Evolutionary conservation across 2,113 vertebrate species (phyloP).

Genomic region (Martes martes): DNA sequence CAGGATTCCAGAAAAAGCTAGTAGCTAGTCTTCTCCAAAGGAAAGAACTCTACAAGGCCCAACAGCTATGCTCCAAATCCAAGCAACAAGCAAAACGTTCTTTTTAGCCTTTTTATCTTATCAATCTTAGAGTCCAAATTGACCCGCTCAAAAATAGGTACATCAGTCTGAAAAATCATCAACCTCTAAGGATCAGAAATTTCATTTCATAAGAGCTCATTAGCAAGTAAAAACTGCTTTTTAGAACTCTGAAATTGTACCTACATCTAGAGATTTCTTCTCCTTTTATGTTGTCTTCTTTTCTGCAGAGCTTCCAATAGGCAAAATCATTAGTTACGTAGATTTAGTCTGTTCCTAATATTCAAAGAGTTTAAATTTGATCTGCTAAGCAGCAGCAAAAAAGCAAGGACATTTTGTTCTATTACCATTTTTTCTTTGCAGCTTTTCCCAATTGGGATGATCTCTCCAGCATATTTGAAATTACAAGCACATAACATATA

Average conservation of each 20-base stretch:
- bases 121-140: not conserved
- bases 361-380: not conserved
- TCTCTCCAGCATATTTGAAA: not conserved
- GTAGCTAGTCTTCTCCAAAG: not conserved
- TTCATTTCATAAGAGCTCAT: slow-evolving; percentile 21
- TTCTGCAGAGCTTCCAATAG: not conserved
- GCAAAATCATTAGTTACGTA: not conserved
- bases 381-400: not conserved
- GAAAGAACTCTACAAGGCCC: not conserved
- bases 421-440: not conserved
- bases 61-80: not conserved
- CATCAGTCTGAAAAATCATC: not conserved
- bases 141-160: not conserved
- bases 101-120: not conserved
- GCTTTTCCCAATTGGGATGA: not conserved
- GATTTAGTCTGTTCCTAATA: not conserved
- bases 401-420: not conserved
- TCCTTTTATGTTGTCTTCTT: not conserved
- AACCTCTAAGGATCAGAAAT: not conserved
- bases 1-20: not conserved
- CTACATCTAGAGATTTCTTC: not conserved
- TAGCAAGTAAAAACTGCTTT: slow-evolving; percentile 27
- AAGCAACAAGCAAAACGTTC: not conserved
- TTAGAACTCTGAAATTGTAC: not conserved
- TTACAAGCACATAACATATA: not conserved